A percentile compares a stretch with the other conserved stretches of the same genome.
phyloP scores from a whole-genome alignment of 2,888 invertebrate genomes.

The Ichneumon xanthorius region DNA sequence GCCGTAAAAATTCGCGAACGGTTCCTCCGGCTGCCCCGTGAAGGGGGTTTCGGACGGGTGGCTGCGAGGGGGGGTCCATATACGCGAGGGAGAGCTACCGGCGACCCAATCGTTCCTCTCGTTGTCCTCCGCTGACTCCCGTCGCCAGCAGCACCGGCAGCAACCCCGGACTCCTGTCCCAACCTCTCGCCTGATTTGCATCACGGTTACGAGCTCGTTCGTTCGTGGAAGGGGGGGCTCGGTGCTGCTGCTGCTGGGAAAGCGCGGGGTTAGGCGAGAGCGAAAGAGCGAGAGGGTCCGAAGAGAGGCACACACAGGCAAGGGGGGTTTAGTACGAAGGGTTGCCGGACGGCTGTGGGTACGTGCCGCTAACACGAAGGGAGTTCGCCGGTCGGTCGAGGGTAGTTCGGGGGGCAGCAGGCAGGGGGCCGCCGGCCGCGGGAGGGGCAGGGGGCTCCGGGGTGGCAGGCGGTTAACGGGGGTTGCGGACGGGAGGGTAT shows the following conservation, averaged over 20 bases:
- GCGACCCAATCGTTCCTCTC: constrained; percentile 67
- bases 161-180: constrained; percentile 69
- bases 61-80: constrained; percentile 35
- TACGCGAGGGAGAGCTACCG: constrained; percentile 57
- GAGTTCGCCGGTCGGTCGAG: constrained; percentile 59
- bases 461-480: constrained; percentile 57
- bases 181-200: constrained; percentile 80
- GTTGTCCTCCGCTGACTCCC: constrained; percentile 62
- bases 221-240: constrained; percentile 70
- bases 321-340: constrained; percentile 60
- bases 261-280: constrained; percentile 57
- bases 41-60: constrained; percentile 22
- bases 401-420: constrained; percentile 30
- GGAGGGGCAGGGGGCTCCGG: constrained; percentile 30
- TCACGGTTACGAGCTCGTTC: constrained; percentile 82
- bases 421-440: constrained; percentile 43
- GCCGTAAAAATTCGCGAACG: constrained; percentile 52
- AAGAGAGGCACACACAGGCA: constrained; percentile 53
- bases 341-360: constrained; percentile 51
- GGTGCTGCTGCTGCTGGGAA: constrained; percentile 38
- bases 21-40: constrained; percentile 28
- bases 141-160: constrained; percentile 47
- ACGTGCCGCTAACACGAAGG: constrained; percentile 55
- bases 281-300: constrained; percentile 64
- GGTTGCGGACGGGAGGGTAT: constrained; percentile 64